Evolutionary conservation across 2,888 invertebrate species (phyloP).

Genomic region (Aphrophora alni): DNA sequence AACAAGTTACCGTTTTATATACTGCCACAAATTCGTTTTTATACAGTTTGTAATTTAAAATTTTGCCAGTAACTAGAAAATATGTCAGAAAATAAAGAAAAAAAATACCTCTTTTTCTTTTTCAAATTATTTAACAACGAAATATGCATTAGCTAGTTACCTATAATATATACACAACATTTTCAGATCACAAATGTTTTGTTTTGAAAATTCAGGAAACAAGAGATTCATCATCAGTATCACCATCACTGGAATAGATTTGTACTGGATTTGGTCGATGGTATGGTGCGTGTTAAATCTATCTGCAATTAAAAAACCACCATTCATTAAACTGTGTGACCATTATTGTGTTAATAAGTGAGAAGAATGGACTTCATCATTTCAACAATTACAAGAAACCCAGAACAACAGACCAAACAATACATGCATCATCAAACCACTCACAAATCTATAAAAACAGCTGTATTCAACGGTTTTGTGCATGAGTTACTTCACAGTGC

Average conservation of each 20-base stretch:
- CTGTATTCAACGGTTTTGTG: too few relatives aligned
- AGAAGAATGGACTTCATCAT: not conserved
- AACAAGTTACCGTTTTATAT: too few relatives aligned
- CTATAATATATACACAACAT: not conserved
- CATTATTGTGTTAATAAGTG: not conserved
- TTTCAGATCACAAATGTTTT: not conserved
- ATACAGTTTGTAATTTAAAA: too few relatives aligned
- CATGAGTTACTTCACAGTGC: too few relatives aligned
- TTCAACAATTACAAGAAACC: not conserved
- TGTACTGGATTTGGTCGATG: conserved; percentile 65
- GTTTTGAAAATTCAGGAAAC: not conserved
- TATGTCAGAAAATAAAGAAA: too few relatives aligned
- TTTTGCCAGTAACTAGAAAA: too few relatives aligned
- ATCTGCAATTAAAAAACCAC: conserved; percentile 61
- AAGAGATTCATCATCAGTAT: conserved; percentile 86
- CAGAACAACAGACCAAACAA: not conserved
- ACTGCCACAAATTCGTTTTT: too few relatives aligned
- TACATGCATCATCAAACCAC: conserved; percentile 18
- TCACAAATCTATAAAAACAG: too few relatives aligned
- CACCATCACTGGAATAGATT: conserved; percentile 87
- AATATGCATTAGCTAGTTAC: too few relatives aligned
- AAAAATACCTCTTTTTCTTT: too few relatives aligned
- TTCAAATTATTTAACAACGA: too few relatives aligned
- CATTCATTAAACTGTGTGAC: not conserved
- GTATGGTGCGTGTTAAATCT: conserved; percentile 63